These are phyloP conservation scores for Papilio polytes DNA, from an alignment of 1,140 invertebrate genomes.

Conservation along the genomic window DNA sequence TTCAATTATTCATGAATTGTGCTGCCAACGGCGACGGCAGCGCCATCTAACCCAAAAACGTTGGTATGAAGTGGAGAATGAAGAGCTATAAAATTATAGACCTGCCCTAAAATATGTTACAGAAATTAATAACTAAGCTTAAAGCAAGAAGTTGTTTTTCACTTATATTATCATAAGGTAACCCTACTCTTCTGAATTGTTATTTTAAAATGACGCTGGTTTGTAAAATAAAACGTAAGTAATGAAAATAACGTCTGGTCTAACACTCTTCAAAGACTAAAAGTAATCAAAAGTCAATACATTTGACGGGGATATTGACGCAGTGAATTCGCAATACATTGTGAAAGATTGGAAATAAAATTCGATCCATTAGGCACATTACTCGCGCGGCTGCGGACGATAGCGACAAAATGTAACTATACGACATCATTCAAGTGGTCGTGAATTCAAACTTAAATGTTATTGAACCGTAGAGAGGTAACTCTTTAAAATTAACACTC, in stretches of 20 bases:
- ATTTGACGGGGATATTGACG: constrained; percentile 21
- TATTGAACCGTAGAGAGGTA: background rate
- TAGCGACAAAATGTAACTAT: background rate
- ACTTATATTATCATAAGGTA: no score
- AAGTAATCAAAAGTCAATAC: constrained; percentile 35
- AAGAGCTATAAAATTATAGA: background rate
- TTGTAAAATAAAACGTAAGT: background rate
- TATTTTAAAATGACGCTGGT: background rate
- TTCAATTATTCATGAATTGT: constrained; percentile 26
- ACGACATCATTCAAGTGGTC: background rate
- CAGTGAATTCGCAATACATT: constrained; percentile 28
- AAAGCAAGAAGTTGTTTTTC: no score
- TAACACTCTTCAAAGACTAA: background rate
- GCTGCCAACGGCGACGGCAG: background rate
- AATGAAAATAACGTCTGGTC: background rate
- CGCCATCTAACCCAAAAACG: background rate
- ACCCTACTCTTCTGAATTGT: background rate
- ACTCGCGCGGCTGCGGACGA: background rate
- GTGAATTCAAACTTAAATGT: background rate
- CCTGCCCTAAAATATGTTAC: background rate
- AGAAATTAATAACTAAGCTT: no score
- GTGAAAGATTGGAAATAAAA: constrained; percentile 34
- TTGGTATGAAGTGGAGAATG: background rate
- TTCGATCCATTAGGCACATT: constrained; percentile 34
- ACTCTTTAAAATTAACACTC: no score